Base-by-base conservation (phyloP, 2,888 invertebrate genomes). In the Metellina segmentata region DNA sequence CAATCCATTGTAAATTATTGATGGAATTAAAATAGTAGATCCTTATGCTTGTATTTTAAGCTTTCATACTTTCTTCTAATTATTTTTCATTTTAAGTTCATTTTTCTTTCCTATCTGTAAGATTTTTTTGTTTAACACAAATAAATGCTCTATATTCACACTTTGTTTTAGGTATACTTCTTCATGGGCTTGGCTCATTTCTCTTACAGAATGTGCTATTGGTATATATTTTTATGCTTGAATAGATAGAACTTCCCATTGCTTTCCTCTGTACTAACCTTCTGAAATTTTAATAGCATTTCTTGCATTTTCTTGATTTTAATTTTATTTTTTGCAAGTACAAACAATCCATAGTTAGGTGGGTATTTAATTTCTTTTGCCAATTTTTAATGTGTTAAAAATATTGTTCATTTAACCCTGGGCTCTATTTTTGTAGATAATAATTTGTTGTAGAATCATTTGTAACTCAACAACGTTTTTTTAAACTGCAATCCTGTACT, bases 91-190 rank as follows among this genome's bases (percentile, higher is more conserved):
- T 79, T 85, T 78, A 16, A 78, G 48, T 85, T 70, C 52, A n/a
- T 81, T 81, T 75, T 77, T 82, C 82, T 82, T 52, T 77, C 74
- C 81, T 89, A 51, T 61, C 81, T 82, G 49, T 34, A 48, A 52
- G 6, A 72, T n/a, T 86, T 16, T 86, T n/a, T 83, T 61, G 72
- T 70, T 51, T 48, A 74, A 51, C 13, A 77, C 51, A 69, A 77
- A 61, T 70, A 69, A 77, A 61, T 70, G 13, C 20, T 86, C 75
- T 72, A 70, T 69, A 61, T 49, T 20, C 48, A 72, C 71, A 48
- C 71, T 90, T 78, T 85, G 49, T 90, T 91, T 86, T 91, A 91
- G 90, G 90, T 91, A 71, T 91, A 61, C 81, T 51, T 75, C 74
- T 81, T 19, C 75, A 72, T 91, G 86, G 86, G 70, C 90, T 86